Evolutionary conservation across 2,888 invertebrate species (phyloP), one percentile per base, ranked within the genome.

Genomic region (Heliconius sara): DNA sequence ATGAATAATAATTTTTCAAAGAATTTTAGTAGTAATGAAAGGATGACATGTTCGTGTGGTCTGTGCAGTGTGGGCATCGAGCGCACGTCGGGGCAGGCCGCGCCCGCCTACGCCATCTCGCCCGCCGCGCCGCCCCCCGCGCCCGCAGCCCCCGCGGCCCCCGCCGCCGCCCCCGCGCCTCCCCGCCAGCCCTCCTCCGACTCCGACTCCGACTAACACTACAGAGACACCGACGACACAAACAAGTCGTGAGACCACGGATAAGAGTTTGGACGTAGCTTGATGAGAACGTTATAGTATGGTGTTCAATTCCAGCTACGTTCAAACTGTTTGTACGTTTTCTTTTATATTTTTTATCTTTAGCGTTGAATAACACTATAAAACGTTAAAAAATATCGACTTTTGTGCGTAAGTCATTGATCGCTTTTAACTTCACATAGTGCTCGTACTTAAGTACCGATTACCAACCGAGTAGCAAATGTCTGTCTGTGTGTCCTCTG

Each of bases 41-140:
- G 27, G 25, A 68, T 34, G 30, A 12, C 12, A 6, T 30, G 30
- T 57, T 12, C n/a, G 67, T 30, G 2, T 4, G 47, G 5, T 34
- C 52, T 12, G 72, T 25, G 67, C 90, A 94, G 94, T 89, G 98
- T 99, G 89, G 98, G 98, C 87, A 98, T 99, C 91, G 98, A 98
- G 91, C 98, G 98, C 89, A 98, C 98, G 80, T 87, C 91, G 76
- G 93, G 93, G 3, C 87, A 87, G 85, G 78, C 91, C 77, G 91
- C 92, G 86, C 91, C 94, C 70, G 93, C 94, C 78, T 94, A 94
- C 89, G 88, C 93, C 80, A 86, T 91, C 80, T 91, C 92, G 22
- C 88, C 91, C 68, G 79, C 84, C 80, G 83, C 87, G 75, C 85
- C 83, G 9, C 76, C 88, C 75, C 75, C 86, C 78, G 82, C 84